Conservation (phyloP, 2,113 vertebrate genomes). For the Petroica traversi region DNA sequence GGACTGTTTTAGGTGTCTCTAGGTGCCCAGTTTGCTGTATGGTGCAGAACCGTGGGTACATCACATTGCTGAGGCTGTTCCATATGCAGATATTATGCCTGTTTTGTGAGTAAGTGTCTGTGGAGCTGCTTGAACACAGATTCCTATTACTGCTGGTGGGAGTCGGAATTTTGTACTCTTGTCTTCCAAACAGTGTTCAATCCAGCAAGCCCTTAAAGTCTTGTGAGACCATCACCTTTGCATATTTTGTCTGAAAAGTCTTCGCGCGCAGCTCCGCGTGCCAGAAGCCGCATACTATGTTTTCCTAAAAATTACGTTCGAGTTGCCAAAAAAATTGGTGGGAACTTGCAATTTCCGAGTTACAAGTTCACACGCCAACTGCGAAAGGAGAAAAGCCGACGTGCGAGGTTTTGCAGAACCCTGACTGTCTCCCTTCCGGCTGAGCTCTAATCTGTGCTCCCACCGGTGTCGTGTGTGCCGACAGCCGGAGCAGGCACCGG, state of each 20-base stretch:
- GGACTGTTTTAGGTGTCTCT: neutral
- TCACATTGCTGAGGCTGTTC: neutral
- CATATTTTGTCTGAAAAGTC: conserved; percentile 60
- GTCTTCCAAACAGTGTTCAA: conserved; percentile 6
- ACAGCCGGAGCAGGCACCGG: conserved; percentile 16
- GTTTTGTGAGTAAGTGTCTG: conserved; percentile 3
- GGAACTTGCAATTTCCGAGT: conserved; percentile 54
- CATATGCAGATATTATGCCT: neutral
- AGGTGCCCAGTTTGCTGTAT: conserved; percentile 5
- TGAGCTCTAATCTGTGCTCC: conserved; percentile 40
- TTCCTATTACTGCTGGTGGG: conserved; percentile 29
- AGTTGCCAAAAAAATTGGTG: conserved; percentile 50
- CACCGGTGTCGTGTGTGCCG: conserved; percentile 5
- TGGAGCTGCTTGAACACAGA: neutral
- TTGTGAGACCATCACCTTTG: conserved; percentile 57
- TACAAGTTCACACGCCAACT: conserved; percentile 57
- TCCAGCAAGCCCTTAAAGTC: conserved; percentile 31
- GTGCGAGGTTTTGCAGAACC: conserved; percentile 54
- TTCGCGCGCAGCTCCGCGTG: neutral
- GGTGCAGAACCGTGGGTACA: neutral
- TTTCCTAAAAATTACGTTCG: conserved; percentile 48
- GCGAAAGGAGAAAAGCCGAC: conserved; percentile 26
- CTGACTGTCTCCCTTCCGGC: conserved; percentile 32
- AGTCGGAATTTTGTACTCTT: conserved; percentile 1
- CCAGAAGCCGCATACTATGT: conserved; percentile 48